Evolutionary conservation across 2,113 vertebrate genomes (phyloP).

Genomic region (Nycticebus coucang): DNA sequence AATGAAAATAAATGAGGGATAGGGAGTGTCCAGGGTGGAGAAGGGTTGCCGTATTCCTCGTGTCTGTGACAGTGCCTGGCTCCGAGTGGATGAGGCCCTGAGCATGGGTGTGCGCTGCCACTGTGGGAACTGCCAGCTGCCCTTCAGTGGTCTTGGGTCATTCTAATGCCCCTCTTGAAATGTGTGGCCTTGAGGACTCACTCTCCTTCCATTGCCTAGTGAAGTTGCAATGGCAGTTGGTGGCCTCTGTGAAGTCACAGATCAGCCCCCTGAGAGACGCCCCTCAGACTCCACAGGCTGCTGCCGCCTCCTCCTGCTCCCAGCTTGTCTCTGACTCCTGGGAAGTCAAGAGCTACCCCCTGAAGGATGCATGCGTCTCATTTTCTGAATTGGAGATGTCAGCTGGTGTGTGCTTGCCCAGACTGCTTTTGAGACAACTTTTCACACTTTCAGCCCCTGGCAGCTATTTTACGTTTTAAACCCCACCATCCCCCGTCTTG

Average conservation of each 20-base stretch:
- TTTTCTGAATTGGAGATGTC: neutral
- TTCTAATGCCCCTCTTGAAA: neutral
- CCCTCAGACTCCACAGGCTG: neutral
- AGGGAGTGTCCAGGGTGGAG: neutral
- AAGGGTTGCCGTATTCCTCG: neutral
- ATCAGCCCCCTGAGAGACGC: neutral
- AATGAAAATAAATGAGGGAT: neutral
- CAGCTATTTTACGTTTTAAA: neutral
- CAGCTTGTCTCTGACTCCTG: neutral
- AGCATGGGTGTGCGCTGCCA: neutral
- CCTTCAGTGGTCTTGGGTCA: neutral
- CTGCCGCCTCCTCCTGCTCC: neutral
- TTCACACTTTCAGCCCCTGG: neutral
- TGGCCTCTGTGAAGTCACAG: neutral
- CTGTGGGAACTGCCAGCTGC: neutral
- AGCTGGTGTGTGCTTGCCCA: neutral
- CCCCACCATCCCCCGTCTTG: neutral
- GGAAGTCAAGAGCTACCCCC: no score
- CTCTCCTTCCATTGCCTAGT: neutral
- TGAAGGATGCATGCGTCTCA: neutral
- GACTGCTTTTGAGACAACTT: neutral
- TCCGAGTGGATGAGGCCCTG: neutral
- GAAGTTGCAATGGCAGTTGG: neutral
- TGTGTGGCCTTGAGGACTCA: neutral
- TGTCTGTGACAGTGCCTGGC: neutral